These are phyloP conservation scores for Ceratosolen fusciceps DNA, from an alignment of 1,140 invertebrate species.

Conservation along the genomic window DNA sequence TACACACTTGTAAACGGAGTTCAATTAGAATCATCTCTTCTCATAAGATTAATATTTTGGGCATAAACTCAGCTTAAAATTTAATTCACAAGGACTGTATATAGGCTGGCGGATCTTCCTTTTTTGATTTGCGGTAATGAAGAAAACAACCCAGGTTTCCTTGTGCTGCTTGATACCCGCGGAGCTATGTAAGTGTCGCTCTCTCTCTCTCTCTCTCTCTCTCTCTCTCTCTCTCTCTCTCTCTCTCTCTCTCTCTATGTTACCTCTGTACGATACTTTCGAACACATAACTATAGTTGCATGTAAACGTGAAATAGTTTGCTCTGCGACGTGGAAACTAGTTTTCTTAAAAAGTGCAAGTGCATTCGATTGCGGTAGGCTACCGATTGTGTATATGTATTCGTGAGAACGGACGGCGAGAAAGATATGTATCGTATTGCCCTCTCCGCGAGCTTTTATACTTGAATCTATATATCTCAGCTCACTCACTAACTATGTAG, in stretches of 20 bases:
- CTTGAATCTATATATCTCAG: not conserved
- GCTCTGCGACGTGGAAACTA: conserved; percentile 57
- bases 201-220: conserved; percentile 3
- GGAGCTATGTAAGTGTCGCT: conserved; percentile 59
- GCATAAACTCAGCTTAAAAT: conserved; percentile 14
- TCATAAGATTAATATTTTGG: conserved; percentile 2
- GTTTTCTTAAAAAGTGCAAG: conserved; percentile 69
- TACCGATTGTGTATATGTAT: conserved; percentile 51
- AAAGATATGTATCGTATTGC: conserved; percentile 38
- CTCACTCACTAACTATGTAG: not conserved
- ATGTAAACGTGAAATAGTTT: conserved; percentile 44
- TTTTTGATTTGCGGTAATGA: not conserved
- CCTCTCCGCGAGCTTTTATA: not conserved
- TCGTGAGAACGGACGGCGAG: conserved; percentile 20
- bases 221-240: conserved; percentile 8
- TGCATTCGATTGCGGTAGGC: conserved; percentile 61
- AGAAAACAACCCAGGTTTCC: conserved; percentile 11
- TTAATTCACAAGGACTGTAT: not conserved
- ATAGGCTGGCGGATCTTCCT: conserved; percentile 7
- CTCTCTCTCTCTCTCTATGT: not conserved
- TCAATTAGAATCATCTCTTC: conserved; percentile 8
- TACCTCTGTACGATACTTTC: not conserved
- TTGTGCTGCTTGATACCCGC: conserved; percentile 15
- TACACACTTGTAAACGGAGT: not conserved
- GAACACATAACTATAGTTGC: not conserved